These are phyloP conservation scores for Sebastes flavidus DNA, from an alignment of 2,797 vertebrate genomes.

Conservation along the genomic window DNA sequence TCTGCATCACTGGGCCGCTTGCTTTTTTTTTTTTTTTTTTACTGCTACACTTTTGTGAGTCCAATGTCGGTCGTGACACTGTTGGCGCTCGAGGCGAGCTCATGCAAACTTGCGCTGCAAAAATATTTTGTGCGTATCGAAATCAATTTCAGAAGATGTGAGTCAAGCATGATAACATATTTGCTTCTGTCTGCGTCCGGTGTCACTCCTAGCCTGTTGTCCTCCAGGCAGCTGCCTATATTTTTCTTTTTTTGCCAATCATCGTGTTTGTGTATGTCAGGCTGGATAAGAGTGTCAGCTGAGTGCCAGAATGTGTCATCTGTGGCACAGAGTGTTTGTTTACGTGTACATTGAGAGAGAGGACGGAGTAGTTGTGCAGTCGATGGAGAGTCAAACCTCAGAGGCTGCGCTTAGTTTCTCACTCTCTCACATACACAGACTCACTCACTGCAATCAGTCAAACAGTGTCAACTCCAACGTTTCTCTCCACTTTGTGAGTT, in stretches of 20 bases:
- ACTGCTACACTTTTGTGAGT: neutral
- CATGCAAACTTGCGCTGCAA: constrained; percentile 20
- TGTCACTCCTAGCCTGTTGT: constrained; percentile 14
- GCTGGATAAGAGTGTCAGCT: constrained; percentile 9
- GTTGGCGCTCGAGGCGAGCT: constrained; percentile 11
- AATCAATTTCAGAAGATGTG: constrained; percentile 54
- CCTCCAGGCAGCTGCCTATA: constrained; percentile 24
- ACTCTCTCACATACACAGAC: neutral
- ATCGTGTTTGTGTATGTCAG: constrained; percentile 14
- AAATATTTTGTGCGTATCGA: constrained; percentile 42
- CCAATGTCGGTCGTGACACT: neutral
- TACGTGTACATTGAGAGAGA: neutral
- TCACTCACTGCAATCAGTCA: constrained; percentile 50
- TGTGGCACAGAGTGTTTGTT: neutral
- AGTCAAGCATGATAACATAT: constrained; percentile 46
- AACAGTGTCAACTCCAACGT: constrained; percentile 30
- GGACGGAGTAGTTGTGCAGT: neutral
- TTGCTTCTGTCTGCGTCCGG: constrained; percentile 28
- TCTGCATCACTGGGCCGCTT: neutral
- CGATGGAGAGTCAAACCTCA: constrained; percentile 1
- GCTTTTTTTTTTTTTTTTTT: neutral
- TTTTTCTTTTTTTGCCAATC: constrained; percentile 35
- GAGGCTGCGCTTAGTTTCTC: constrained; percentile 7
- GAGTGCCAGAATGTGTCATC: neutral
- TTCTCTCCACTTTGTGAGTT: constrained; percentile 37